Evolutionary conservation across 1,140 invertebrate genomes (phyloP).

Genomic region (Aphidius ervi): DNA sequence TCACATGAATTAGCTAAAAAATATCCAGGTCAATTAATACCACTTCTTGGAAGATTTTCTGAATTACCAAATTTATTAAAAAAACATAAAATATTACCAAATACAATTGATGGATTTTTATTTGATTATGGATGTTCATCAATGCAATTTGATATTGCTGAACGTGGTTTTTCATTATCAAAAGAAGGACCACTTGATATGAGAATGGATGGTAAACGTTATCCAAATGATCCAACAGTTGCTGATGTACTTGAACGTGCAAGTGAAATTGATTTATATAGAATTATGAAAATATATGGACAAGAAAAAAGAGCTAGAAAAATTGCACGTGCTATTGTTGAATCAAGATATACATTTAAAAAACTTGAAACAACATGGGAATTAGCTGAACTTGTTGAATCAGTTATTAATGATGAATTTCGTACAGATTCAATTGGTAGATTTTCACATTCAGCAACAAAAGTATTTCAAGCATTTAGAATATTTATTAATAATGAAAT

Average conservation of each 20-base stretch:
- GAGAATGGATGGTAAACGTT: constrained; percentile 84
- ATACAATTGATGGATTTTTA: constrained; percentile 79
- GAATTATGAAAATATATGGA: constrained; percentile 86
- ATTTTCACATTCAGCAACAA: constrained; percentile 79
- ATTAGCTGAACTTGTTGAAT: constrained; percentile 73
- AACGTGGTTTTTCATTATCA: constrained; percentile 81
- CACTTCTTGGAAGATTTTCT: constrained; percentile 82
- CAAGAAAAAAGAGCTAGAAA: constrained; percentile 84
- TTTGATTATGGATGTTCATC: constrained; percentile 96
- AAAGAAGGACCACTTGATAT: constrained; percentile 88
- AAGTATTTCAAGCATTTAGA: constrained; percentile 88
- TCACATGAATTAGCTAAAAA: constrained; percentile 61
- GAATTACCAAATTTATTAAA: constrained; percentile 71
- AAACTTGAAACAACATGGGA: constrained; percentile 79
- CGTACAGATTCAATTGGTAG: constrained; percentile 69
- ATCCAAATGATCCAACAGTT: constrained; percentile 70
- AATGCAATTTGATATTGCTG: constrained; percentile 83
- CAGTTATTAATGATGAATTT: constrained; percentile 58
- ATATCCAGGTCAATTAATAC: constrained; percentile 68
- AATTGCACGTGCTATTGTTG: constrained; percentile 84
- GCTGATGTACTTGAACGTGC: constrained; percentile 78
- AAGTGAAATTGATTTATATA: constrained; percentile 72
- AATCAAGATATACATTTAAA: constrained; percentile 78
- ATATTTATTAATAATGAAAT: constrained; percentile 98
- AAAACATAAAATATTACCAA: constrained; percentile 55